These are phyloP conservation scores for Eulemur rubriventer DNA, from an alignment of 2,797 vertebrate genomes.

Conservation along the genomic window DNA sequence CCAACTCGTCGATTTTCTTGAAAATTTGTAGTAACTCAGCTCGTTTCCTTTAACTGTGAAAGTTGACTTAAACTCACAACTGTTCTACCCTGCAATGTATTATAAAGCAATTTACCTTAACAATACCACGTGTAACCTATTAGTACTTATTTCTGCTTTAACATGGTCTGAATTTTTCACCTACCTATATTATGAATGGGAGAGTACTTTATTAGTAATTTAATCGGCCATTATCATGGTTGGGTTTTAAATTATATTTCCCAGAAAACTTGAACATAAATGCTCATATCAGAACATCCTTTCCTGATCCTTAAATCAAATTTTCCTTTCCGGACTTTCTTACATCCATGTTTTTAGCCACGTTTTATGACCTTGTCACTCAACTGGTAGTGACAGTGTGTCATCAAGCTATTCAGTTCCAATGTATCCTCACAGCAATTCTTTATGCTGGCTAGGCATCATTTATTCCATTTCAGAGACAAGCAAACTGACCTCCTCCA, in stretches of 20 bases:
- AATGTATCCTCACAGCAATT: background rate
- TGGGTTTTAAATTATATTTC: conserved; percentile 65
- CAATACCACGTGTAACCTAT: background rate
- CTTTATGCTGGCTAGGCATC: background rate
- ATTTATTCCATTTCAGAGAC: background rate
- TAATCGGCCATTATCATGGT: conserved; percentile 54
- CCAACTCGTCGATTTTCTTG: conserved; percentile 9
- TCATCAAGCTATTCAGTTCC: background rate
- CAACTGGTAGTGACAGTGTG: background rate
- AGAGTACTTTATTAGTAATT: conserved; percentile 14
- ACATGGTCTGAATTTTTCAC: background rate
- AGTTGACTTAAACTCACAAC: background rate
- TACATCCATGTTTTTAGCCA: conserved; percentile 65
- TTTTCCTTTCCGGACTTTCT: conserved; percentile 68
- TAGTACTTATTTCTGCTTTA: conserved; percentile 46
- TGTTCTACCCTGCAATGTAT: background rate
- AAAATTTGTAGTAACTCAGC: background rate
- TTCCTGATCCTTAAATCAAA: conserved; percentile 56
- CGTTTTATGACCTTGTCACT: conserved; percentile 63
- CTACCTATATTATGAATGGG: conserved; percentile 60
- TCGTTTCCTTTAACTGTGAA: background rate
- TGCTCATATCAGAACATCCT: conserved; percentile 59
- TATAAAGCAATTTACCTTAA: conserved; percentile 39
- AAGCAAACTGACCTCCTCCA: background rate
- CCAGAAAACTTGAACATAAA: conserved; percentile 66